These are phyloP conservation scores for Abramis brama DNA, from an alignment of 2,113 vertebrate species.

Conservation along the genomic window DNA sequence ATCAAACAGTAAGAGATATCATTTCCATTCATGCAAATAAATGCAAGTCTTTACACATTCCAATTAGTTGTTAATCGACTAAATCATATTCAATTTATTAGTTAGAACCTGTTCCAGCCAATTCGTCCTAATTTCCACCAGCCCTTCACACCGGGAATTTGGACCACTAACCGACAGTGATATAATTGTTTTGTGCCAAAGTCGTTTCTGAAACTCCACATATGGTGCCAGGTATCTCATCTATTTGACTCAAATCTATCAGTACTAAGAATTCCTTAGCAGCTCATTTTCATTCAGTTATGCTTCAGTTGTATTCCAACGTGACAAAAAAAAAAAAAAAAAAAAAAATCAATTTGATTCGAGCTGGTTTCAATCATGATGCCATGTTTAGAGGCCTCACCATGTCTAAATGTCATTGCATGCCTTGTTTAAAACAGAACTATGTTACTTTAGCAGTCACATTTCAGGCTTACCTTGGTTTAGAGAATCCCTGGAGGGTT, in stretches of 20 bases:
- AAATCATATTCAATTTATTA: conserved; percentile 81
- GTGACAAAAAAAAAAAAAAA: background rate
- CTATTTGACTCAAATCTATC: conserved; percentile 69
- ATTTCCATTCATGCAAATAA: conserved; percentile 69
- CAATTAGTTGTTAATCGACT: conserved; percentile 74
- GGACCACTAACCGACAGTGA: conserved; percentile 82
- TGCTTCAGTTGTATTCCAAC: conserved; percentile 21
- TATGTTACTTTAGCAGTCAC: conserved; percentile 11
- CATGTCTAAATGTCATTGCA: conserved; percentile 5
- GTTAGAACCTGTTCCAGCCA: conserved; percentile 82
- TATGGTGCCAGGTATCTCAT: conserved; percentile 64
- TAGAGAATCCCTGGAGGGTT: background rate
- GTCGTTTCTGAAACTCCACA: conserved; percentile 75
- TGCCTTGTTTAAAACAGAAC: background rate
- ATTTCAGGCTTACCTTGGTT: background rate
- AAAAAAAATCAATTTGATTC: conserved; percentile 25
- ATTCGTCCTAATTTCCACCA: conserved; percentile 69
- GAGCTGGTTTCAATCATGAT: conserved; percentile 23
- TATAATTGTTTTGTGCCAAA: conserved; percentile 81
- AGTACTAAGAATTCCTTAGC: conserved; percentile 25
- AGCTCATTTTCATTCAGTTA: conserved; percentile 30
- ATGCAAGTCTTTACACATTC: conserved; percentile 63
- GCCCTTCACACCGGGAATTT: conserved; percentile 73
- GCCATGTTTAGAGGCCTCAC: conserved; percentile 5
- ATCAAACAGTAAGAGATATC: background rate